Percentiles rank a stretch among this genome's conserved stretches.
Conservation (phyloP, 1,140 invertebrate genomes). For the Drosophila pandora region DNA sequence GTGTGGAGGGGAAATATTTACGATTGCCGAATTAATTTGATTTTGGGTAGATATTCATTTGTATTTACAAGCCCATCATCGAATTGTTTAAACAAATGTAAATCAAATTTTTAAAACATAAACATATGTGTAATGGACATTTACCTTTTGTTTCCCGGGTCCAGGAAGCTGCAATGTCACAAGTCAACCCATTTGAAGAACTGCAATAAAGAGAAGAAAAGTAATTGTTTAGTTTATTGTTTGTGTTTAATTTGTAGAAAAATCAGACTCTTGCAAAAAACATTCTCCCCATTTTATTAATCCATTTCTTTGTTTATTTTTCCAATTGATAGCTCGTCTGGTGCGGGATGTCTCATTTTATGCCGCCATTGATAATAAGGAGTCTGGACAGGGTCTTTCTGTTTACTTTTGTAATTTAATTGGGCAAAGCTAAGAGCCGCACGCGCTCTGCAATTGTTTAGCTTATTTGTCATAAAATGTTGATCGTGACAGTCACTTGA, state of each 20-base stretch:
- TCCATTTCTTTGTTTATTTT: conserved; percentile 41
- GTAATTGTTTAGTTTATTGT: conserved; percentile 2
- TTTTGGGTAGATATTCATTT: conserved; percentile 2
- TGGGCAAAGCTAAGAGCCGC: conserved; percentile 32
- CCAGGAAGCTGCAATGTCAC: conserved; percentile 81
- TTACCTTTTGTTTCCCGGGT: conserved; percentile 84
- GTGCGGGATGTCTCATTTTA: conserved; percentile 35
- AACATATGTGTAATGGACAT: not conserved
- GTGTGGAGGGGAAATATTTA: not conserved
- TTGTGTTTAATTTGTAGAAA: conserved; percentile 2
- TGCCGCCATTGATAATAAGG: conserved; percentile 8
- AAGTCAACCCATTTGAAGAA: conserved; percentile 84
- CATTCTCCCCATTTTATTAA: conserved; percentile 8
- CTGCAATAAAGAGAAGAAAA: conserved; percentile 54
- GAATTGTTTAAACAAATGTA: conserved; percentile 5
- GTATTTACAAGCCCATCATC: conserved; percentile 1
- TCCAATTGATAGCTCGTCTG: conserved; percentile 18
- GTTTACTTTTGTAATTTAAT: conserved; percentile 29
- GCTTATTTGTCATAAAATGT: conserved; percentile 50
- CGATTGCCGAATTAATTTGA: conserved; percentile 6
- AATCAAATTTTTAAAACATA: not conserved
- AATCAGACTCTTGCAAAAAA: conserved; percentile 16
- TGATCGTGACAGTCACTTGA: conserved; percentile 39
- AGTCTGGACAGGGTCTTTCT: conserved; percentile 6
- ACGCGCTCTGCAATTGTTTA: conserved; percentile 37